Conservation (phyloP, 2,113 vertebrate species). For the Crotalus viridis region DNA sequence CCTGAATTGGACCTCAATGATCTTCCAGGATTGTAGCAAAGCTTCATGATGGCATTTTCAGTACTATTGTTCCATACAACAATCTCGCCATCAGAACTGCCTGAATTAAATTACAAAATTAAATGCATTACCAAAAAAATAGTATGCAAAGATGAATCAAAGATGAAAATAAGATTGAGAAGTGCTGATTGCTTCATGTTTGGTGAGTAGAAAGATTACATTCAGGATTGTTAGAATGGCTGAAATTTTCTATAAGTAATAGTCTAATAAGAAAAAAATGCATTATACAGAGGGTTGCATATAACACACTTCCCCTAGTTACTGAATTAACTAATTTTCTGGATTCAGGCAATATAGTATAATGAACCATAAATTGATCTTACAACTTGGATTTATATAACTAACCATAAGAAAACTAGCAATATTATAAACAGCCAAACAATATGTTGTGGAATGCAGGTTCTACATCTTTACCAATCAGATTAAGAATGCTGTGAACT, state of each 20-base stretch:
- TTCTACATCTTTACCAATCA: neutral
- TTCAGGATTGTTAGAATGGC: neutral
- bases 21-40: conserved; percentile 48
- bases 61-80: conserved; percentile 77
- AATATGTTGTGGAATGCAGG: neutral
- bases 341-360: neutral
- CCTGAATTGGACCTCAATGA: conserved; percentile 49
- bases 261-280: neutral
- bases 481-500: neutral
- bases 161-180: neutral
- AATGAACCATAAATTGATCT: neutral
- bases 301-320: neutral
- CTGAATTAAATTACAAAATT: conserved; percentile 41
- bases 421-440: neutral
- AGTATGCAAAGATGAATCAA: neutral
- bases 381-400: neutral
- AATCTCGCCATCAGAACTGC: conserved; percentile 75
- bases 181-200: neutral
- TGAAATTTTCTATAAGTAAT: neutral
- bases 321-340: neutral
- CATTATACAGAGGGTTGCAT: neutral
- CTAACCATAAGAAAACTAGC: neutral
- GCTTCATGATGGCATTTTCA: conserved; percentile 71
- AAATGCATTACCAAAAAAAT: neutral
- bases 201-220: neutral